Base-by-base conservation (phyloP, 1,140 invertebrate species). In the Dendrolimus punctatus region DNA sequence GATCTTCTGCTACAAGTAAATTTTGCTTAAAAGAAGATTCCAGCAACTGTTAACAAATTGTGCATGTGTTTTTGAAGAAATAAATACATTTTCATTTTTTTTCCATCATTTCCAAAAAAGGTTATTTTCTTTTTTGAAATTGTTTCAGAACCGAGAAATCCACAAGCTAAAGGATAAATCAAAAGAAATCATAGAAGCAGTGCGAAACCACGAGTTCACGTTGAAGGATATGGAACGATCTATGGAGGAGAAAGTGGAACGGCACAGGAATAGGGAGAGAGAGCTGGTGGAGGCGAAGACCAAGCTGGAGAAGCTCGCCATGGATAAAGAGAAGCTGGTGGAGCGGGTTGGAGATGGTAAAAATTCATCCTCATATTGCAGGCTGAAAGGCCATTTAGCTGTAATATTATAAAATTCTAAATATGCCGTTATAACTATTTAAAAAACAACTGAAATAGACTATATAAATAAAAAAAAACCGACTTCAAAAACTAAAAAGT, bases 301-400 rank as follows among this genome's bases (percentile, higher is more conserved):
- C 6, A 88, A 89, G 36, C 79, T 90, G 53, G 80, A 86, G 10
- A 90, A 90, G 67, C 62, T 89, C 4, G 71, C 79, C 6, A 88
- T 80, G 42, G 89, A 91, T 66, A 78, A 88, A 39, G 59, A 58
- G 39, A 64, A 62, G 36, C 58, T 89, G 2, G 62, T 85, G 10
- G 65, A 88, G 42, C 85, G 84, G 52, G 71, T 76, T 59, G 89
- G 89, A 38, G 73, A 87, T 60, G 85, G 89, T 90, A 71, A 75
- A 64, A 58, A 36, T 10, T 62, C 53, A 7, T 8, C 10, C 9
- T 9, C 49, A 46, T 56, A 9, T 45, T 40, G 4, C 51, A 8
- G 23, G 23, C 23, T 23, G 23, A 23, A 23, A 23, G 23, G 23
- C 23, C 3, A 23, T 23, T 23, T 23, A n/a, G n/a, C n/a, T n/a